These are phyloP conservation scores for Plotosus lineatus DNA, from an alignment of 2,113 vertebrate species.

Conservation along the genomic window DNA sequence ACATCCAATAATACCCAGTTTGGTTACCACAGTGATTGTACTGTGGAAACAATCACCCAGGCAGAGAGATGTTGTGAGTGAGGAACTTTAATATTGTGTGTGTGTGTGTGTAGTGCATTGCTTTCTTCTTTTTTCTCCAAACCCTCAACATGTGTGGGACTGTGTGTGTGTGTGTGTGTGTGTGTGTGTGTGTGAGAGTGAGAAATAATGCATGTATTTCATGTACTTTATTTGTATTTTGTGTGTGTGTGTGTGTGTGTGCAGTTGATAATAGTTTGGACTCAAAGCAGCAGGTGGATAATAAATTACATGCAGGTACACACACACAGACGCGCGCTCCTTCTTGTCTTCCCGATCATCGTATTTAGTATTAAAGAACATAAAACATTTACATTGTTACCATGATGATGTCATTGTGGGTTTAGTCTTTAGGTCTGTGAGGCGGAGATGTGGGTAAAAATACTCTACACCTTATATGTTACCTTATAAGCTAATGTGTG, in stretches of 20 bases:
- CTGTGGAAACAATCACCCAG: constrained; percentile 58
- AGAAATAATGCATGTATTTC: constrained; percentile 17
- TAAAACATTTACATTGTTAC: not conserved
- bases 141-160: not conserved
- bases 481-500: not conserved
- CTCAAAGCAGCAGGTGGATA: constrained; percentile 29
- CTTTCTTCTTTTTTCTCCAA: not conserved
- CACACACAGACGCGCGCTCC: too few relatives aligned
- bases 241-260: constrained; percentile 11
- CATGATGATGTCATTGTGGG: not conserved
- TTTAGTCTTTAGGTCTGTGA: not conserved
- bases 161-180: constrained; percentile 1
- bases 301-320: constrained; percentile 25
- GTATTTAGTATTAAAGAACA: not conserved
- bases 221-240: not conserved
- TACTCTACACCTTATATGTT: not conserved
- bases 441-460: not conserved
- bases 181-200: constrained; percentile 23
- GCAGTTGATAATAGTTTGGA: constrained; percentile 35
- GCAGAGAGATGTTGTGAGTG: constrained; percentile 77
- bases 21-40: constrained; percentile 55
- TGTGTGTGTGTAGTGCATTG: constrained; percentile 3
- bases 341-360: too few relatives aligned
- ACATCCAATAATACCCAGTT: constrained; percentile 59
- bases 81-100: constrained; percentile 17